Evolutionary conservation across 1,140 invertebrate species (phyloP).

Genomic region (Branchinecta lynchi): DNA sequence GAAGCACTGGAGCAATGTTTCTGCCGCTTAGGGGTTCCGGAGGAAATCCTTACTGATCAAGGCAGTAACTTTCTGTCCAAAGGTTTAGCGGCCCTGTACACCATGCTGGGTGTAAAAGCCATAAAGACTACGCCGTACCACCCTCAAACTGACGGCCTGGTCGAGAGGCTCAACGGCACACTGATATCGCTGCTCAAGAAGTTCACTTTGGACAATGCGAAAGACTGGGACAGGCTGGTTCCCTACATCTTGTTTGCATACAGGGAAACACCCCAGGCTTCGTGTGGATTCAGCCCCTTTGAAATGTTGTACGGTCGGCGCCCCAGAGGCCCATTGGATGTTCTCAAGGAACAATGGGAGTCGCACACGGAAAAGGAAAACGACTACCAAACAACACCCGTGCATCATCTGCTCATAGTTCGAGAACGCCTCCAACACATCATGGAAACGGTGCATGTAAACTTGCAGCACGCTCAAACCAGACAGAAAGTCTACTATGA

Average conservation of each 20-base stretch:
- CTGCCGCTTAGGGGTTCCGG: constrained; percentile 27
- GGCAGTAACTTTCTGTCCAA: constrained; percentile 21
- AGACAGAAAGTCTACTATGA: too few relatives aligned
- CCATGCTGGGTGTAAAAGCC: constrained; percentile 19
- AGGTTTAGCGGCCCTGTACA: constrained; percentile 20
- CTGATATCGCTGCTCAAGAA: constrained; percentile 21
- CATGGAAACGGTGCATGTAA: too few relatives aligned
- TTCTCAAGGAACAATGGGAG: too few relatives aligned
- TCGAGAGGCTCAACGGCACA: constrained; percentile 24
- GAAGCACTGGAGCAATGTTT: constrained; percentile 24
- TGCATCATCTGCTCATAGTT: too few relatives aligned
- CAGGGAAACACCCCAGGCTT: constrained; percentile 25
- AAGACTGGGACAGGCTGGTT: too few relatives aligned
- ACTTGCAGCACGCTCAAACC: too few relatives aligned
- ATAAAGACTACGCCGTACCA: constrained; percentile 21
- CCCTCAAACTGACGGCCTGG: too few relatives aligned
- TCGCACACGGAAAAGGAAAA: constrained; percentile 21
- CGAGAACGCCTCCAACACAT: too few relatives aligned
- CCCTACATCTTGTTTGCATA: too few relatives aligned
- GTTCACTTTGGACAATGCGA: background rate
- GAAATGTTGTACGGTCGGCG: constrained; percentile 33
- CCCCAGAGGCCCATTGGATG: constrained; percentile 18
- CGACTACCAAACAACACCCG: too few relatives aligned
- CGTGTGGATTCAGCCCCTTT: constrained; percentile 31
- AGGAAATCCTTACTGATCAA: constrained; percentile 25